Percentiles rank a stretch among this genome's conserved stretches.
These are phyloP conservation scores for Cyanoderma ruficeps DNA, from an alignment of 2,113 vertebrate genomes.

Conservation along the genomic window DNA sequence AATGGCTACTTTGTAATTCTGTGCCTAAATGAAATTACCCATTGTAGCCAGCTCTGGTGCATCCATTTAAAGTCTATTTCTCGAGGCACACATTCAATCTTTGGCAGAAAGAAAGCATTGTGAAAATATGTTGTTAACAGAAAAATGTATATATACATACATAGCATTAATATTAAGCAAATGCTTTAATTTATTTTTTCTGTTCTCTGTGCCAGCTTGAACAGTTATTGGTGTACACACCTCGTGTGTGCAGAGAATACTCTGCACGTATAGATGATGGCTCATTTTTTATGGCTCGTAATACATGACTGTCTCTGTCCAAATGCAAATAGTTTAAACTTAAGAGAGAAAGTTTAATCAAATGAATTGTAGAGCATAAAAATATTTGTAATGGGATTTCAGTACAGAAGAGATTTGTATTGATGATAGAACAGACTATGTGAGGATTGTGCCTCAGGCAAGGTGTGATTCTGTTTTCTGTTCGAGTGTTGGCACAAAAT, in stretches of 20 bases:
- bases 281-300: neutral
- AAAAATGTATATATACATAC: neutral
- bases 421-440: neutral
- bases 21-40: conserved; percentile 48
- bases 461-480: neutral
- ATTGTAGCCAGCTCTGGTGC: conserved; percentile 20
- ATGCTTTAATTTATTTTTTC: conserved; percentile 11
- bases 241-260: neutral
- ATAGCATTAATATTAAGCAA: neutral
- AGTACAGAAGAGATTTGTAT: neutral
- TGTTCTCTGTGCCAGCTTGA: neutral
- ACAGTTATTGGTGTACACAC: neutral
- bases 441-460: neutral
- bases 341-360: conserved; percentile 37
- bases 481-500: neutral
- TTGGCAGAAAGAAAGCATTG: conserved; percentile 8
- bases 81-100: neutral
- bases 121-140: neutral
- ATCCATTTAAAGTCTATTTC: conserved; percentile 21
- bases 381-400: neutral
- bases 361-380: conserved; percentile 12
- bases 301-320: neutral
- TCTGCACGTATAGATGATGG: neutral
- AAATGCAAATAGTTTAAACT: conserved; percentile 25
- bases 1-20: conserved; percentile 42